Base-by-base conservation (phyloP, 2,888 invertebrate genomes). In the Ormyrus pomaceus region DNA sequence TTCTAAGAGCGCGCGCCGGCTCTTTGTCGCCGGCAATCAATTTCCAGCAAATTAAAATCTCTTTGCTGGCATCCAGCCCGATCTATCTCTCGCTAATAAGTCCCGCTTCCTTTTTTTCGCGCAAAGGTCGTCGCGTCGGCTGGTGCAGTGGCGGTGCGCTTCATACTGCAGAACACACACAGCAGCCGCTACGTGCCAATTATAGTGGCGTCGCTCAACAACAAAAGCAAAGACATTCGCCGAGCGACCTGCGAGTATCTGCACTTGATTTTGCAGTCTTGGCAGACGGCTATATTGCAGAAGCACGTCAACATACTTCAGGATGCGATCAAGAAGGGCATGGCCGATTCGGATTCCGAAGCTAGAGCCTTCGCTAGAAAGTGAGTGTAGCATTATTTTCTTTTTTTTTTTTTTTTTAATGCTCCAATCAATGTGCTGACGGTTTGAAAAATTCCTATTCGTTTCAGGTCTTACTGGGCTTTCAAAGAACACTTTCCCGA, bases 211-310 rank as follows among this genome's bases (percentile, higher is more conserved):
- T 95, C 95, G 86, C 92, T 97, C 84, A 94, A 94, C 82, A 95
- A 96, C 87, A 99, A 98, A 92, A 97, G 98, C 83, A 97, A 96
- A 92, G 97, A 98, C 86, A 98, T 99, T 84, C 93, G 99, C 19
- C 93, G 93, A 80, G 92, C 93, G 68, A 92, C 93, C 85, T 97
- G 95, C 87, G 98, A 98, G 90, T 95, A 98, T 84, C 91, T 99
- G 71, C 95, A 96, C 81, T 92, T 96, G 83, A 92, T 99, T 79
- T 92, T 99, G 80, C 95, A 96, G 85, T 94, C 94, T 58, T 99
- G 99, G 99, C 94, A 96, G n/a, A 93, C 95, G 0, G 93, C 94
- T 84, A 92, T 94, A 0, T 91, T 99, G 76, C 98, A 98, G 89
- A 95, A 94, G 87, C 96, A 98, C 89, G 94, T 96, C 64, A 91